These are phyloP conservation scores for Falcaria lacertinaria DNA, from an alignment of 2,888 invertebrate genomes.

Conservation along the genomic window DNA sequence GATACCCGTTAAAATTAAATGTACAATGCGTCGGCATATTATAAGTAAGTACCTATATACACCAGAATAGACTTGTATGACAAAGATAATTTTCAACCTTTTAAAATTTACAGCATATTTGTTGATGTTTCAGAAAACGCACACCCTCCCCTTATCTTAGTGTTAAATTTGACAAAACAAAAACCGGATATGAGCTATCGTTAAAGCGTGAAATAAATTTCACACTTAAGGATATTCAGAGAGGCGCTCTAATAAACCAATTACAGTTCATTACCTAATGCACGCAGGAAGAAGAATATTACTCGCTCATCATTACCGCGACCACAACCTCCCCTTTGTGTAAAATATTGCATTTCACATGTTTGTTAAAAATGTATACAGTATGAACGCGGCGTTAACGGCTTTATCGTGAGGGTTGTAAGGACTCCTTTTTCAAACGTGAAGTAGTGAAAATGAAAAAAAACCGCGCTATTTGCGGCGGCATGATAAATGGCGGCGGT, in stretches of 20 bases:
- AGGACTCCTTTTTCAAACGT: conserved; percentile 37
- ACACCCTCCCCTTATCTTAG: not conserved
- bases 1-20: too few species aligned
- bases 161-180: not conserved
- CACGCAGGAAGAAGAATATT: conserved; percentile 68
- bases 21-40: too few species aligned
- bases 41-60: too few species aligned
- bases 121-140: not conserved
- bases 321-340: conserved; percentile 64
- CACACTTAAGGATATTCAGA: conserved; percentile 53
- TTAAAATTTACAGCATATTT: too few species aligned
- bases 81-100: too few species aligned
- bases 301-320: conserved; percentile 67
- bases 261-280: conserved; percentile 74
- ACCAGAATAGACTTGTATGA: not conserved
- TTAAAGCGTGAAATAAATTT: conserved; percentile 38
- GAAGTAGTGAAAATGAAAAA: conserved; percentile 52
- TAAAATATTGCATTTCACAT: conserved; percentile 60
- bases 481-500: conserved; percentile 64
- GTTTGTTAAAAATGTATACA: conserved; percentile 39
- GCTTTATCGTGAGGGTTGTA: conserved; percentile 50
- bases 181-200: conserved; percentile 22
- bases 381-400: conserved; percentile 42
- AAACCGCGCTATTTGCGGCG: conserved; percentile 50
- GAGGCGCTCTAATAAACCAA: conserved; percentile 67